A percentile compares a stretch with the other conserved stretches of the same genome.
phyloP scores from a whole-genome alignment of 1,140 invertebrate genomes.

The Aporrectodea caliginosa region DNA sequence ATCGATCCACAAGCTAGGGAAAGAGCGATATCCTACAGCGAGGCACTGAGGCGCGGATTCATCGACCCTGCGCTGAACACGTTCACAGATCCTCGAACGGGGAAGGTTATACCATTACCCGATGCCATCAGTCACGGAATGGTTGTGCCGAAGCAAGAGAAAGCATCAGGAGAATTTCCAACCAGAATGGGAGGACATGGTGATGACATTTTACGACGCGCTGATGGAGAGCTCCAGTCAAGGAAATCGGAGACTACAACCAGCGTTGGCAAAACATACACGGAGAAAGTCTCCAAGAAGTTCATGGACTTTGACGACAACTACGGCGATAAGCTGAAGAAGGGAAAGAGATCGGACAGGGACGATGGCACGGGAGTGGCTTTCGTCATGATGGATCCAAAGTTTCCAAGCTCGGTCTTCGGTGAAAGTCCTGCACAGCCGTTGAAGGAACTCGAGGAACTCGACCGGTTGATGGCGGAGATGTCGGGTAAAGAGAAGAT shows the following conservation, averaged over 20 bases:
- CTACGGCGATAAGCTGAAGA: neutral
- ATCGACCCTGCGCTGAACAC: constrained; percentile 56
- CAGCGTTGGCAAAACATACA: neutral
- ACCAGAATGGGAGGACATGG: neutral
- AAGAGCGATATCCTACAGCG: constrained; percentile 60
- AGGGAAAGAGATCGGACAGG: neutral
- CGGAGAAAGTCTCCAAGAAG: constrained; percentile 5
- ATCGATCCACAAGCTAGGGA: constrained; percentile 63
- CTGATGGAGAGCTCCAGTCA: neutral
- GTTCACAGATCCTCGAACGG: constrained; percentile 67
- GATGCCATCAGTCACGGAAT: constrained; percentile 66
- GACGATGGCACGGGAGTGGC: neutral
- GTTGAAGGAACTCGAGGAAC: too few relatives aligned
- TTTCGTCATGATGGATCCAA: neutral
- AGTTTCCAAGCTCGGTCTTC: neutral
- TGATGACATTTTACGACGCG: too few relatives aligned
- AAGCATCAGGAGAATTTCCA: neutral
- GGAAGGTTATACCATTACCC: constrained; percentile 63
- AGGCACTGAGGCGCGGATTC: constrained; percentile 44
- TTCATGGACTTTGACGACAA: neutral
- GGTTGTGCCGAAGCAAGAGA: constrained; percentile 51
- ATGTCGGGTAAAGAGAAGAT: neutral
- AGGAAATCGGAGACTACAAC: constrained; percentile 1
- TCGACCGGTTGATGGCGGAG: neutral
- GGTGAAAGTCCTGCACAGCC: too few relatives aligned